A percentile compares a stretch with the other conserved stretches of the same genome.
Conservation (phyloP, 2,113 vertebrate species). For the Urocynchramus pylzowi region DNA sequence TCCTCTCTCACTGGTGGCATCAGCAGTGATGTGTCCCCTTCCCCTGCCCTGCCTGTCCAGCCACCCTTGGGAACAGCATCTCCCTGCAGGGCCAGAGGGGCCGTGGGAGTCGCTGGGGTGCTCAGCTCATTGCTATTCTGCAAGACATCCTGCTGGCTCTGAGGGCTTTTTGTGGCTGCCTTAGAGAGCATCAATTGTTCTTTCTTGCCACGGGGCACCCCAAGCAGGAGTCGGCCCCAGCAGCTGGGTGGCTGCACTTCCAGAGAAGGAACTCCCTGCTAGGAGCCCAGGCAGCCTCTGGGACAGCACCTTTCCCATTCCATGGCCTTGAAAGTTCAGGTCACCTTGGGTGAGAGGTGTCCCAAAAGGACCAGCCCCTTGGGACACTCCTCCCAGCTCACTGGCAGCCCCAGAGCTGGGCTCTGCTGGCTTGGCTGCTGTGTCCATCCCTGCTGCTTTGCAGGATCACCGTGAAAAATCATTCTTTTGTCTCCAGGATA, state of each 20-base stretch:
- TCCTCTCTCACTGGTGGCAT: not conserved
- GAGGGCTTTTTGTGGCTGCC: not conserved
- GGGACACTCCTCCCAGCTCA: not conserved
- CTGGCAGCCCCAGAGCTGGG: accelerated
- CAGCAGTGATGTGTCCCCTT: not conserved
- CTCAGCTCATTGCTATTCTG: conserved; percentile 9
- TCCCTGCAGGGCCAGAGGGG: not conserved
- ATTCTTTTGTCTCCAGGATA: not conserved
- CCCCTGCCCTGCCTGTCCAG: not conserved
- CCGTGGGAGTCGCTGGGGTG: not conserved
- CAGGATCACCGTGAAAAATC: not conserved
- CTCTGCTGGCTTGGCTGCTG: accelerated
- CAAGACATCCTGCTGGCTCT: not conserved
- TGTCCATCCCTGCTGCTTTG: not conserved
- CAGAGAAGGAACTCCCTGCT: not conserved
- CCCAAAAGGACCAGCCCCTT: not conserved
- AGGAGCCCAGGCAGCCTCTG: not conserved
- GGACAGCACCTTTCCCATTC: not conserved
- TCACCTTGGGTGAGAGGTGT: not conserved
- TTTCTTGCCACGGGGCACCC: not conserved
- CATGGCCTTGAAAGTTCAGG: not conserved
- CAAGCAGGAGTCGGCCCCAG: accelerated
- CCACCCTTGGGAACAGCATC: accelerated
- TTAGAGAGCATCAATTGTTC: not conserved
- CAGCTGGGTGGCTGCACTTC: not conserved